Conservation (phyloP, 2,888 invertebrate species). For the Drosophila multiciliata region DNA sequence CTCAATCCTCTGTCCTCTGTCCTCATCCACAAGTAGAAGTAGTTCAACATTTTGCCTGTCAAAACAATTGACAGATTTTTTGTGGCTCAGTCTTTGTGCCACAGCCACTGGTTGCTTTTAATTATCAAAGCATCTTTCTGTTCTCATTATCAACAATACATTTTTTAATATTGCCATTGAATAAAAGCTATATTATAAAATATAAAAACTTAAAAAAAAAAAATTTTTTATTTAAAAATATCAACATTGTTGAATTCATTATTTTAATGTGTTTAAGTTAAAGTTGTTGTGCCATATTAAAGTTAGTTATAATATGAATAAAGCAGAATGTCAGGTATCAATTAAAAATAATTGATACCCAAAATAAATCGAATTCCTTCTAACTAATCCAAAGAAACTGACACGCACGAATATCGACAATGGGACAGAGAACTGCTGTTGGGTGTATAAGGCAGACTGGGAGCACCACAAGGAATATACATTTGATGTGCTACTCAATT, state of each 20-base stretch:
- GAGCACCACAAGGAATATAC: slow-evolving; percentile 24
- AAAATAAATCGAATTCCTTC: not conserved
- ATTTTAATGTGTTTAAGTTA: not conserved
- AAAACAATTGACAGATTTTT: slow-evolving; percentile 5
- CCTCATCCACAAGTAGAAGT: not conserved
- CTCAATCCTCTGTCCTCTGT: not conserved
- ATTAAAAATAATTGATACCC: slow-evolving; percentile 12
- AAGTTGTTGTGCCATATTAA: not conserved
- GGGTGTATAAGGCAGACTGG: slow-evolving; percentile 48
- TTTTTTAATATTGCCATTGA: not conserved
- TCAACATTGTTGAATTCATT: not conserved
- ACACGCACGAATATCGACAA: slow-evolving; percentile 18
- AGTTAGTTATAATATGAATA: not conserved
- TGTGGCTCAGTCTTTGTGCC: not conserved
- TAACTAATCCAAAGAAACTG: not conserved
- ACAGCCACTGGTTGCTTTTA: slow-evolving; percentile 1
- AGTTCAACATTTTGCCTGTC: slow-evolving; percentile 1
- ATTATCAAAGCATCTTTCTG: not conserved
- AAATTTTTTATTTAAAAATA: not conserved
- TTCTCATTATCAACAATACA: not conserved
- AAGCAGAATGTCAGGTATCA: not conserved
- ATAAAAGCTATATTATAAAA: not conserved
- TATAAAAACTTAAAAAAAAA: not conserved
- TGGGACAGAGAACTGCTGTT: slow-evolving; percentile 47
- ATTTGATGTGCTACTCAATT: slow-evolving; percentile 47